Evolutionary conservation across 2,888 invertebrate species (phyloP), one percentile per base, ranked within the genome.

Genomic region (Troides aeacus): DNA sequence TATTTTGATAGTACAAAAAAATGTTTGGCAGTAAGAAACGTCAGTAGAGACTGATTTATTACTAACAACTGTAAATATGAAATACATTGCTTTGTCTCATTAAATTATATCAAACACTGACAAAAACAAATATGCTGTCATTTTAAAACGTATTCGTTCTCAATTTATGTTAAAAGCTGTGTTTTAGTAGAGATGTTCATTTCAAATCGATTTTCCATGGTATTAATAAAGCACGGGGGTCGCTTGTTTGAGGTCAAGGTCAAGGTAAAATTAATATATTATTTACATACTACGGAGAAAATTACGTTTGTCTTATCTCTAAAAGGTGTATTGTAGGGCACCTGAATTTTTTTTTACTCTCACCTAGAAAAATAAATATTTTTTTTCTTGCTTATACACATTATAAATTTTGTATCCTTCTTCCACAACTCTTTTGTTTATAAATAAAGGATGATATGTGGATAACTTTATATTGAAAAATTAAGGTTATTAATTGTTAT

Each of bases 1-100:
- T 53, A n/a, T 1, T 53, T 53, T 53, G 18, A 5, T 12, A 53
- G 53, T 53, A 53, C 8, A n/a, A 53, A 53, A n/a, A 4, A n/a
- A 53, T 53, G 53, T 53, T 53, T n/a, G 18, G 53, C n/a, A 53
- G n/a, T 53, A 5, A 6, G 18, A 18, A 53, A n/a, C n/a, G 53
- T 53, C 18, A n/a, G 18, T 53, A 18, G 8, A 58, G 24, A 23
- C 7, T 58, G 21, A 57, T 56, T 64, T 57, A 64, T 56, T 18
- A 36, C 61, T 58, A 68, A 56, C 68, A 68, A 53, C 64, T 68
- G 68, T 12, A 46, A 64, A 60, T 39, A 56, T 23, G 21, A 68
- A 64, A 63, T n/a, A 30, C 36, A 59, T 56, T 30, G 39, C 36
- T 23, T 21, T 23, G 0, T 53, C 8, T 68, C 36, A 23, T 60